Evolutionary conservation across 2,797 vertebrate genomes (phyloP), one percentile per base, ranked within the genome.

Genomic region (Crenichthys baileyi): DNA sequence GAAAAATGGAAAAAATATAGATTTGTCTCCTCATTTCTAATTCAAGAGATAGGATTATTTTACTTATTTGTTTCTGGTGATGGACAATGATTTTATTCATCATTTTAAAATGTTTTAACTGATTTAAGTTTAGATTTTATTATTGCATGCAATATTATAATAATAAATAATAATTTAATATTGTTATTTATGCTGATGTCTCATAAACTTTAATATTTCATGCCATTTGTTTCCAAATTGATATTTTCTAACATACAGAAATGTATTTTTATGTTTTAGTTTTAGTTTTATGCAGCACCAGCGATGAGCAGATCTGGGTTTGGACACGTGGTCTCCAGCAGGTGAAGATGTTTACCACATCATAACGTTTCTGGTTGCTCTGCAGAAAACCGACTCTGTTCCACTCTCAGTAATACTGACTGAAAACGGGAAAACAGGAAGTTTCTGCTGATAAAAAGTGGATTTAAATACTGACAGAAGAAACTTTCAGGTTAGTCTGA

Each of bases 361-460:
- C 29, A 29, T 4, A 7, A 48, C 26, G 26, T 29, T 39, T 65
- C 56, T 60, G 56, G 56, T 15, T 9, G 55, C 26, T 48, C 71
- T 72, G 11, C 71, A 72, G 48, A 31, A 24, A 16, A 1, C 11
- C 39, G 22, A 68, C 65, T 18, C 36, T 4, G 41, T 70, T 46
- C 39, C 41, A 46, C 63, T 22, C 44, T 46, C 9, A 24, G 53
- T 73, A 73, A 73, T 73, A 73, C 72, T 73, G 72, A 58, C 13
- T 8, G 2, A 20, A 31, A 29, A 29, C 11, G 15, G 26, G 20
- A 7, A 20, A 53, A 20, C 20, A 1, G 51, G 51, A 53, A 20
- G 16, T 53, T 53, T 53, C 51, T 53, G 51, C 50, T 51, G 50
- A 51, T 51, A 7, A 51, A 51, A 51, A 18, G 29, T 2, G 29